These are phyloP conservation scores for Mystacornis crossleyi DNA, from an alignment of 2,113 vertebrate species.

Conservation along the genomic window DNA sequence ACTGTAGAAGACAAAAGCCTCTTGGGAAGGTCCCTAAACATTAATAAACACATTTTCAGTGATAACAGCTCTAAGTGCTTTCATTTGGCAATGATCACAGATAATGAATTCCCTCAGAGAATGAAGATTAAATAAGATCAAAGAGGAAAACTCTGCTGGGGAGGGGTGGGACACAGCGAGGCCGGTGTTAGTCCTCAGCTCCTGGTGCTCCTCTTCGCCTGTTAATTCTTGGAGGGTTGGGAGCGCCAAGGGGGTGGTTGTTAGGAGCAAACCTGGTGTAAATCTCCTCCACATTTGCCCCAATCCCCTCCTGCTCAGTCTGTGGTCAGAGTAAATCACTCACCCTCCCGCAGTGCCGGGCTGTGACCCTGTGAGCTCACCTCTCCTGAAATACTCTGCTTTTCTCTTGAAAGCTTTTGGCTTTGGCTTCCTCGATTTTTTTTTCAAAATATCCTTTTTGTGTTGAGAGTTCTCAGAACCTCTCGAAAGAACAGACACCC, in stretches of 20 bases:
- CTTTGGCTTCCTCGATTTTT: neutral
- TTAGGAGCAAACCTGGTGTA: neutral
- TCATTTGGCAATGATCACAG: neutral
- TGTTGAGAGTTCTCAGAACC: fast-evolving
- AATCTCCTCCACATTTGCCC: neutral
- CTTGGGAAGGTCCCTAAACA: neutral
- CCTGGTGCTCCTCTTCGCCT: neutral
- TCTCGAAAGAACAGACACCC: neutral
- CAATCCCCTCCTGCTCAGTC: fast-evolving
- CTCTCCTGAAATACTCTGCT: neutral
- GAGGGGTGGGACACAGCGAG: neutral
- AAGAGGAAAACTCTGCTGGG: neutral
- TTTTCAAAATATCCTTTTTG: neutral
- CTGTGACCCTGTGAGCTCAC: neutral
- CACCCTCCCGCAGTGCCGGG: neutral
- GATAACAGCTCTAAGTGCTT: neutral
- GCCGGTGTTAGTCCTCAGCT: neutral
- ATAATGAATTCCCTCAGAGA: neutral
- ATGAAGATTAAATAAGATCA: neutral
- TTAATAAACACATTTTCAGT: neutral
- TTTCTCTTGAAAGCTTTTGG: neutral
- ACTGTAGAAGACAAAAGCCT: neutral
- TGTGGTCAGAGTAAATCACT: neutral
- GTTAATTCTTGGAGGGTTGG: neutral
- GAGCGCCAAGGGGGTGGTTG: neutral